Evolutionary conservation across 2,888 invertebrate genomes (phyloP), one percentile per base, ranked within the genome.

Genomic region (Nasonia oneida): DNA sequence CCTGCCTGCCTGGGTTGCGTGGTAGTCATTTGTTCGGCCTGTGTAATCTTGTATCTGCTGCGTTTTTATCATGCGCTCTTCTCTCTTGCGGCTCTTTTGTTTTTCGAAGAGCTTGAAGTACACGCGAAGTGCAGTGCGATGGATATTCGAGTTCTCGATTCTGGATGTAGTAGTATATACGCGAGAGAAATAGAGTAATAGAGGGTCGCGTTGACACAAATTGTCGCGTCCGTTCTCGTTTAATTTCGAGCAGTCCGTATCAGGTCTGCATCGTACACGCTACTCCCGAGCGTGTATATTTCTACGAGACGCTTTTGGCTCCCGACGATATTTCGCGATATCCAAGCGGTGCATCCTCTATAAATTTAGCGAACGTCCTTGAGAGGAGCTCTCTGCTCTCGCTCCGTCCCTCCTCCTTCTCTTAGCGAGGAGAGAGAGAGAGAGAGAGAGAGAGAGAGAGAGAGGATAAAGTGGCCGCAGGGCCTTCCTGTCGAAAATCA

Each of bases 141-240:
- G 85, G 82, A 85, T 85, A 73, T 85, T 80, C 33, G 73, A 76
- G 83, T 57, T 85, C 85, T 85, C 83, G 71, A 83, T 87, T 80
- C 78, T 79, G 67, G 47, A 76, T 50, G 77, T 37, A 37, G 33
- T 84, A 61, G 76, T 75, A 78, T 3, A 71, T 37, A 37, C 70
- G 83, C 83, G 83, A 47, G 47, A 47, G 47, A 47, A 10, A 47
- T 1, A 47, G 47, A 47, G 47, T 12, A 10, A 47, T 1, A 47
- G 12, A 1, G 83, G 81, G 81, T 78, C 83, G 81, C 81, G 79
- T 88, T 87, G 88, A 85, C 88, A 87, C 86, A 86, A 88, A 88
- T 88, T 88, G 87, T 83, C 83, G 81, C 89, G 88, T 89, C 88
- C 89, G 88, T 87, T 88, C 87, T 85, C 85, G 71, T 85, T 87